These are phyloP conservation scores for Oscheius sp. DNA, from an alignment of 2,888 invertebrate genomes.

Conservation along the genomic window DNA sequence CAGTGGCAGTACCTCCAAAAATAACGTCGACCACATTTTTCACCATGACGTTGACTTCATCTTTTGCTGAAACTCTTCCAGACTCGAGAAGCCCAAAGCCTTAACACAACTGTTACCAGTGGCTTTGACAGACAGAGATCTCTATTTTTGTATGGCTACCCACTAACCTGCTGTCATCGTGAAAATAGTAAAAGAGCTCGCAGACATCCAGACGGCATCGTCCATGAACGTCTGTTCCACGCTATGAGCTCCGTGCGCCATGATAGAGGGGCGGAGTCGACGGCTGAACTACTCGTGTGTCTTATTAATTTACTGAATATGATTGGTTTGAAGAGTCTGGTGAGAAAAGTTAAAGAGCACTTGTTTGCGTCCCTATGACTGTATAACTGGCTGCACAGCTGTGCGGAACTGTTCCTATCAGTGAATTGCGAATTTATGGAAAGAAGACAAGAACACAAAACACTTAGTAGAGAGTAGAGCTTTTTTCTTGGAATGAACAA, in stretches of 20 bases:
- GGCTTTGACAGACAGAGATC: no score
- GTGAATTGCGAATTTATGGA: no score
- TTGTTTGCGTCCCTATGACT: no score
- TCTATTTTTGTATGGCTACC: no score
- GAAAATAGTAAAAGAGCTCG: constrained; percentile 65
- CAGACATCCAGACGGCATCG: constrained; percentile 67
- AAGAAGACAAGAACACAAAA: no score
- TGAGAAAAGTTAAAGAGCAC: not conserved
- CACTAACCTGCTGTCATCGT: constrained; percentile 64
- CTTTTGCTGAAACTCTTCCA: constrained; percentile 65
- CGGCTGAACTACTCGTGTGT: not conserved
- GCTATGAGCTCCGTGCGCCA: no score
- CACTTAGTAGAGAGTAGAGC: no score
- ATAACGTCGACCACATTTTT: constrained; percentile 21
- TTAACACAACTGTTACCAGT: not conserved
- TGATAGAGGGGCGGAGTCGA: no score
- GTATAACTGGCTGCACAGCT: no score
- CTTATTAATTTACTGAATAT: not conserved
- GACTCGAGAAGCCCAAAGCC: constrained; percentile 62
- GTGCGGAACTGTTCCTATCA: no score
- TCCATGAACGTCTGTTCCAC: constrained; percentile 46
- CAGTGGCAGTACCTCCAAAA: constrained; percentile 3
- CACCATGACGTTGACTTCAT: constrained; percentile 80
- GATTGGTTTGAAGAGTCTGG: not conserved
- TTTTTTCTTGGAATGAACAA: no score